Base-by-base conservation (phyloP, 2,888 invertebrate genomes). In the Eupsilia transversa region DNA sequence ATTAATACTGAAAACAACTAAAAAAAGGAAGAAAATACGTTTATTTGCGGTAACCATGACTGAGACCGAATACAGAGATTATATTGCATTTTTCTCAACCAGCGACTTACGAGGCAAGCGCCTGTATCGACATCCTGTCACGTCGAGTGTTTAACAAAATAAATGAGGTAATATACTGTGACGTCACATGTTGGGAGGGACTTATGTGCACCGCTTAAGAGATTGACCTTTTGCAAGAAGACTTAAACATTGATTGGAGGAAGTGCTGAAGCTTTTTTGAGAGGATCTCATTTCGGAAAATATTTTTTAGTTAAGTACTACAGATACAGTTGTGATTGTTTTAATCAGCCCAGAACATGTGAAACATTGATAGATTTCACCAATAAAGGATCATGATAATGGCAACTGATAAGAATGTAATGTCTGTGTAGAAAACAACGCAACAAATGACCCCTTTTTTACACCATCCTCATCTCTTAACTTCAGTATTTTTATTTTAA, bases 51-150 rank as follows among this genome's bases (percentile, higher is more conserved):
- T 38, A 38, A 9, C 9, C 38, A 38, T 38, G 1, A 38, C 38
- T 38, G 38, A 38, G 38, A 38, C 38, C 10, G 38, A 43, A 10
- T 14, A n/a, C 27, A 35, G 14, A 65, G 54, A 65, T 49, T 30
- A n/a, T n/a, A n/a, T n/a, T n/a, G 59, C 66, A 85, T 79, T 82
- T 83, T 83, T 80, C 84, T 74, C 61, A 77, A 77, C 72, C 73
- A 73, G 74, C 38, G 78, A 83, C 84, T 83, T 82, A 66, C 74
- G 76, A 85, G 78, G 80, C 85, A 86, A 83, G 83, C 82, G 80
- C 74, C 65, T 83, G 84, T 90, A 90, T 91, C 89, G 91, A 89
- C 90, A 88, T 88, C 76, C 88, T 88, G 89, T 90, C 91, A 87
- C 82, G 76, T 85, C 73, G 77, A 83, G 80, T 86, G 87, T 87